Base-by-base conservation (phyloP, 2,797 vertebrate species). In the Tragopan temminckii region DNA sequence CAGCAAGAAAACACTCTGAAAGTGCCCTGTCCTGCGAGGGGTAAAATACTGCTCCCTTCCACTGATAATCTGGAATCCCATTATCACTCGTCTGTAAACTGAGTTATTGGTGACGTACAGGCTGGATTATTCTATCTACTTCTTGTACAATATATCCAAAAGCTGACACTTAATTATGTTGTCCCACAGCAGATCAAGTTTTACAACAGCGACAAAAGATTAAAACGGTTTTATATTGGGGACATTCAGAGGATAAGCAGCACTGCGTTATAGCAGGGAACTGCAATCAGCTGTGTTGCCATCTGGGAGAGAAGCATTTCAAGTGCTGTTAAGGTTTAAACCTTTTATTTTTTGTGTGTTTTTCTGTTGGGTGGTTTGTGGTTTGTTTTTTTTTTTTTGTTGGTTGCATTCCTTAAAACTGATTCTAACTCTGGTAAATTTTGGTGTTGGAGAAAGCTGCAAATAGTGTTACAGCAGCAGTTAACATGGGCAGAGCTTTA, bases 141-240 rank as follows among this genome's bases (percentile, higher is more conserved):
- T 96, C 93, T 97, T 86, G 86, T 90, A 43, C 89, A 55, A 31
- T 97, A 94, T 85, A 97, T 98, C 88, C 82, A 91, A 94, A 92
- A 82, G 57, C 92, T 98, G 97, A 98, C 97, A 97, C 94, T 98
- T 98, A 97, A 98, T 98, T 97, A 98, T 97, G 90, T 96, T 97
- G 96, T 97, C 75, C 77, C 55, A 96, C 90, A 96, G 96, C 97
- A 98, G 97, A 98, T 98, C 97, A 97, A 97, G 88, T 97, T 98
- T 98, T 98, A 97, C 93, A 97, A 84, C 93, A 87, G 91, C 95
- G 96, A 96, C 97, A 97, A 97, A 97, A 97, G 97, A 98, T 98
- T 98, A 97, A 97, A 97, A 95, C 29, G 45, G 78, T 95, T 97
- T 97, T 97, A 95, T 97, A 88, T 5, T 87, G 92, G 89, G 97